Evolutionary conservation across 2,888 invertebrate species (phyloP), one percentile per base, ranked within the genome.

Genomic region (Heliconius hortense): DNA sequence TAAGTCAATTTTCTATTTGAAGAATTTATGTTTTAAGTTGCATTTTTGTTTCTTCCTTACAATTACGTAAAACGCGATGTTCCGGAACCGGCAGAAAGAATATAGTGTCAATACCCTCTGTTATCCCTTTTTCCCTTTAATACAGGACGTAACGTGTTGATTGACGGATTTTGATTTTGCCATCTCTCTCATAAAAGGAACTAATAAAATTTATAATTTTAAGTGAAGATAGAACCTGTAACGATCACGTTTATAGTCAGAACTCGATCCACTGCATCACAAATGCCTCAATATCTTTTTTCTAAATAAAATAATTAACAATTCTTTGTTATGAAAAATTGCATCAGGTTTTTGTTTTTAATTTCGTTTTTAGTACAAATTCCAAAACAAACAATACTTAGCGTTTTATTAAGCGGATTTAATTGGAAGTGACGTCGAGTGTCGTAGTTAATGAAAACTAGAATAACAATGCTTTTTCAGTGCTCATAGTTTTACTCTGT

Each of bases 391-490:
- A 77, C 66, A 67, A 75, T 39, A 66, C 75, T 67, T 63, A 67
- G 66, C 60, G 15, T 77, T 77, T 75, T 75, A 77, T 73, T 71
- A 73, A 67, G 73, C 68, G 67, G 71, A 74, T 63, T 63, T 73
- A 77, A 76, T 72, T 77, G 75, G 62, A 63, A 68, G 66, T 77
- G 75, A 75, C 67, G 70, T 73, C 31, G 71, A 77, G 75, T 72
- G 63, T 63, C 73, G 56, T 43, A 39, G 62, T 71, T 77, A 75
- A 77, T 77, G 75, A 75, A 75, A 73, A 71, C 77, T 73, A 70
- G 67, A 73, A 75, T 26, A 26, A 48, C 24, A 48, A 66, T 35
- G 73, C 60, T 35, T 28, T 56, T 67, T 18, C 4, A 48, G 18
- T 56, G 8, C 35, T 28, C 4, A 28, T 21, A 64, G 62, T 53